Base-by-base conservation (phyloP, 2,797 vertebrate genomes). In the Phrynocephalus forsythii region DNA sequence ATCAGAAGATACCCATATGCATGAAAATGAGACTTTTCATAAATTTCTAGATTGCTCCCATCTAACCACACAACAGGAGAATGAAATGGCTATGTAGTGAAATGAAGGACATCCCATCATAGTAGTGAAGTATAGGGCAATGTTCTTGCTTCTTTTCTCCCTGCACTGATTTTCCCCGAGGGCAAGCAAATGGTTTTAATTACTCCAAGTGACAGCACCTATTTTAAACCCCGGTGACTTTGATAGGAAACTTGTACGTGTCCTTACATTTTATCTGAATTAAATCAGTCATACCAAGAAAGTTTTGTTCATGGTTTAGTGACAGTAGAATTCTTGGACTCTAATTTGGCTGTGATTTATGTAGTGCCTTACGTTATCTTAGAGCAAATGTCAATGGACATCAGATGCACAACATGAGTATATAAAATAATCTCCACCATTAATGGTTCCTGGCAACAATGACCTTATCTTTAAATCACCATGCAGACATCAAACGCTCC, bases 381-480 rank as follows among this genome's bases (percentile, higher is more conserved):
- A 79, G 73, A 73, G 79, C 86, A 72, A 22, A 87, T 22, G 0
- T 83, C 82, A 93, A 90, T 87, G 44, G 83, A 83, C 73, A 83
- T 83, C 24, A 83, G 80, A 24, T 63, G 77, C 63, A 69, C 63
- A 52, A 69, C 56, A 22, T 68, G 69, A 20, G 69, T 56, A 66
- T 22, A 63, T 80, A 73, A 82, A 77, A 69, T 9, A 16, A 38
- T 90, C 82, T 73, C 66, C 50, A 56, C 33, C 56, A 16, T 63
- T 88, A 87, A 80, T 77, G 90, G 82, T 15, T 28, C 52, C 71
- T 85, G 79, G 44, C 50, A 88, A 30, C 86, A 90, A 50, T 87
- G 86, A 85, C 75, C 1, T 5, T 0, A 3, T 86, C 76, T 28
- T 24, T 84, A 83, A 85, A 90, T 77, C 69, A 88, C 75, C 72